Evolutionary conservation across 2,888 invertebrate species (phyloP).

Genomic region (Mesorhabditis belari): DNA sequence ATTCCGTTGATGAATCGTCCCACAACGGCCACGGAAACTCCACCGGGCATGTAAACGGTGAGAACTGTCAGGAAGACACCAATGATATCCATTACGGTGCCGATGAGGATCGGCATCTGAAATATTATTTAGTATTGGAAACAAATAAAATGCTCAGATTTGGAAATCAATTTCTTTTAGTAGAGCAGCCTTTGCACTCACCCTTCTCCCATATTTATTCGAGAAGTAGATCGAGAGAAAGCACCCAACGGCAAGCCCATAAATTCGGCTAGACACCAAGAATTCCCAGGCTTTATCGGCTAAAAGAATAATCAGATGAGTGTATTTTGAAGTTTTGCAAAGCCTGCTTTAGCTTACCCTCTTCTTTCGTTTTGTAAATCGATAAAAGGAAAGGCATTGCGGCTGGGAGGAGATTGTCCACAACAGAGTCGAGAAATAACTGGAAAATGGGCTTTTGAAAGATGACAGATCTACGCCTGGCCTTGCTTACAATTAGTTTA

Average conservation of each 20-base stretch:
- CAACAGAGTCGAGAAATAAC: conserved; percentile 44
- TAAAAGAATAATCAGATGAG: conserved; percentile 11
- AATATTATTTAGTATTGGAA: neutral
- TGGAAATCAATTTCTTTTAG: too few species aligned
- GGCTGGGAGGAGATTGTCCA: conserved; percentile 46
- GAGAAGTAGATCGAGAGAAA: conserved; percentile 35
- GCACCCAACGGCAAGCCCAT: conserved; percentile 46
- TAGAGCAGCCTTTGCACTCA: too few species aligned
- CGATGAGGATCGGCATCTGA: conserved; percentile 8
- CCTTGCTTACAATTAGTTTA: too few species aligned
- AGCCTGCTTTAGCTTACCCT: conserved; percentile 9
- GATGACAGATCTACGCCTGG: too few species aligned
- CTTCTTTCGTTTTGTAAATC: conserved; percentile 25
- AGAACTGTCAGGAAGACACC: conserved; percentile 36
- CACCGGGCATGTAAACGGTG: conserved; percentile 22
- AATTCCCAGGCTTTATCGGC: conserved; percentile 42
- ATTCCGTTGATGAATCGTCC: conserved; percentile 45
- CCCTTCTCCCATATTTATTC: conserved; percentile 14
- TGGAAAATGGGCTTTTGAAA: too few species aligned
- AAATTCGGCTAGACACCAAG: conserved; percentile 39
- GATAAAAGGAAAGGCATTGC: conserved; percentile 35
- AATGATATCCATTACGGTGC: conserved; percentile 32
- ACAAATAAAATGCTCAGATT: neutral
- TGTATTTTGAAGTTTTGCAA: neutral
- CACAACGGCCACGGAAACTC: conserved; percentile 21